Percentiles rank a stretch among this genome's conserved stretches.
Conservation (phyloP, 2,113 vertebrate species). For the Struthidea cinerea region DNA sequence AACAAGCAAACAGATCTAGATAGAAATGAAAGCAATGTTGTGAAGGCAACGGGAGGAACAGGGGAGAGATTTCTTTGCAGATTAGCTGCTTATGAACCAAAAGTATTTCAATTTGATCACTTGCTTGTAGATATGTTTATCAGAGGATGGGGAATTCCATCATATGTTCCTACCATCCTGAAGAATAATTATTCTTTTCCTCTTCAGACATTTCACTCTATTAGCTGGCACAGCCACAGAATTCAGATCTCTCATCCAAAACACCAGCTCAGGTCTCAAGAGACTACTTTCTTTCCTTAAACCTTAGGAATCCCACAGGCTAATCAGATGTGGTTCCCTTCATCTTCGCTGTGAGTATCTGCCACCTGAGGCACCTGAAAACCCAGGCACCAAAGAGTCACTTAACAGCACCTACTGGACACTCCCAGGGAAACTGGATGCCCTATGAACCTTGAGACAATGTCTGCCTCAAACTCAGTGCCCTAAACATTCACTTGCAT, state of each 20-base stretch:
- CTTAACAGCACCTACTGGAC: not conserved
- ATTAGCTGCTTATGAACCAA: slow-evolving; percentile 57
- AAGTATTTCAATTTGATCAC: slow-evolving; percentile 54
- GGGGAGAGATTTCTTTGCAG: slow-evolving; percentile 54
- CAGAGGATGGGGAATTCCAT: slow-evolving; percentile 39
- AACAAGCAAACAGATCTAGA: slow-evolving; percentile 66
- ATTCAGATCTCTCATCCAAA: not conserved
- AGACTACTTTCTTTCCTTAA: not conserved
- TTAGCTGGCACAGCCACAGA: not conserved
- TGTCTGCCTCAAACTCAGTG: not conserved
- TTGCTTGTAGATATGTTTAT: slow-evolving; percentile 30
- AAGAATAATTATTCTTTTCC: slow-evolving; percentile 5
- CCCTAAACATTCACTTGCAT: not conserved
- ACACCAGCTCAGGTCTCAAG: not conserved
- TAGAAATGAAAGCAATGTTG: slow-evolving; percentile 58
- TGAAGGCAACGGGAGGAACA: not conserved
- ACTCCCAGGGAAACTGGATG: not conserved
- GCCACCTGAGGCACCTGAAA: not conserved
- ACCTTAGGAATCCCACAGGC: not conserved
- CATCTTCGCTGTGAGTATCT: rapidly evolving
- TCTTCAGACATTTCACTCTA: not conserved
- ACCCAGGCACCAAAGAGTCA: not conserved
- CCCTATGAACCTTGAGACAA: rapidly evolving
- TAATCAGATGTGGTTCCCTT: not conserved
- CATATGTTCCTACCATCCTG: not conserved